Percentiles rank a stretch among this genome's conserved stretches.
These are phyloP conservation scores for Isotomurus palustris DNA, from an alignment of 2,888 invertebrate genomes.

Conservation along the genomic window DNA sequence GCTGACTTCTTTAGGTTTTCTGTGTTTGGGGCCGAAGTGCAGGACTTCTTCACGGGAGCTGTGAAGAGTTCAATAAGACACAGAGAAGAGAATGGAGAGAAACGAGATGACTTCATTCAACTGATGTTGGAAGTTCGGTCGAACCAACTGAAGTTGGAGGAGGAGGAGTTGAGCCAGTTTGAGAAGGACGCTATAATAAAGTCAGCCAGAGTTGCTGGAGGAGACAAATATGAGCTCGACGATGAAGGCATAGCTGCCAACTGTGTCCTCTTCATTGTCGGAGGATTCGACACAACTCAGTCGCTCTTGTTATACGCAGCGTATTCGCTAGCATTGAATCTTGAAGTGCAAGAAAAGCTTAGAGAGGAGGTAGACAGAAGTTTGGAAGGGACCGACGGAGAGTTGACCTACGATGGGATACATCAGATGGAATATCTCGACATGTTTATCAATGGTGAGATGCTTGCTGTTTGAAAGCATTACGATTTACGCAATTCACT, in stretches of 20 bases:
- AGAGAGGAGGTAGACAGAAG: slow-evolving; percentile 6
- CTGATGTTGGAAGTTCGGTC: slow-evolving; percentile 55
- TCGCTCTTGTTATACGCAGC: slow-evolving; percentile 15
- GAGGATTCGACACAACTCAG: slow-evolving; percentile 25
- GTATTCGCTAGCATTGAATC: slow-evolving; percentile 25
- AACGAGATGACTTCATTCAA: slow-evolving; percentile 58
- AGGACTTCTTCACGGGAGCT: slow-evolving; percentile 53
- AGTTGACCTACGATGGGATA: slow-evolving; percentile 32
- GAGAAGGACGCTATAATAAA: slow-evolving; percentile 28
- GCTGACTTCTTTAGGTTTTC: slow-evolving; percentile 49
- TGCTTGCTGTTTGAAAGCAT: too few species aligned
- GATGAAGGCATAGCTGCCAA: slow-evolving; percentile 23
- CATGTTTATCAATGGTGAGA: slow-evolving; percentile 35
- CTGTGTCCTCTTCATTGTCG: slow-evolving; percentile 20
- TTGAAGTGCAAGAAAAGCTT: slow-evolving; percentile 27
- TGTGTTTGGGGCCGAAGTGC: slow-evolving; percentile 48
- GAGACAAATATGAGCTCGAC: slow-evolving; percentile 4
- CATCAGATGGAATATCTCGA: slow-evolving; percentile 30
- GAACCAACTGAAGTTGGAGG: slow-evolving; percentile 47
- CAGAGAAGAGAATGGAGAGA: slow-evolving; percentile 53
- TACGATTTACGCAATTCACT: too few species aligned
- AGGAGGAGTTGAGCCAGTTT: slow-evolving; percentile 23
- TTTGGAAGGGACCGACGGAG: slow-evolving; percentile 20
- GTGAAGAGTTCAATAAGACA: slow-evolving; percentile 54
- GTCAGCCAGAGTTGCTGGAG: too few species aligned